phyloP scores from a whole-genome alignment of 2,888 invertebrate genomes.

The Apamea epomidion region DNA sequence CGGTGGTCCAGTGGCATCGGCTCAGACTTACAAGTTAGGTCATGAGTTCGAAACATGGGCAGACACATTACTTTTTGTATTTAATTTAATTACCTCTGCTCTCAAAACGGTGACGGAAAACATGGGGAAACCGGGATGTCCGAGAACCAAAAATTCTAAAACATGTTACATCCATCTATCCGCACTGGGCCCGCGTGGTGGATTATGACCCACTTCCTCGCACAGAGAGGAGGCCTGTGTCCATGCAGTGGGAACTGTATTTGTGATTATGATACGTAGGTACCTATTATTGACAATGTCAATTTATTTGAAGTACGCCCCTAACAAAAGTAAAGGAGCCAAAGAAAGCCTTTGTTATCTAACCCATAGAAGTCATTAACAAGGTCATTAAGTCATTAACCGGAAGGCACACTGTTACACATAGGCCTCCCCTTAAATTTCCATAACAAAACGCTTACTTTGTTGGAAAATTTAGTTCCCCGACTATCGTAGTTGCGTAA shows the following conservation, averaged over 20 bases:
- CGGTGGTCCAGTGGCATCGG: neutral
- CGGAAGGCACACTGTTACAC: slow-evolving; percentile 46
- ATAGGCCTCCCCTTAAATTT: slow-evolving; percentile 52
- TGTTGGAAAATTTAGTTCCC: slow-evolving; percentile 35
- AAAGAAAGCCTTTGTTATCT: slow-evolving; percentile 43
- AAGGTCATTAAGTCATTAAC: slow-evolving; percentile 51
- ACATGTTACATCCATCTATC: neutral
- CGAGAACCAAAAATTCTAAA: neutral
- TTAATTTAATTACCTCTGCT: neutral
- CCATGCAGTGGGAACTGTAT: too few species aligned
- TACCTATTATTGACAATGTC: neutral
- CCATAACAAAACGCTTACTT: slow-evolving; percentile 53
- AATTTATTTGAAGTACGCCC: neutral
- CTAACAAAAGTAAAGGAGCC: slow-evolving; percentile 17
- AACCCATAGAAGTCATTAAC: slow-evolving; percentile 41
- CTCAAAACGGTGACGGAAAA: neutral
- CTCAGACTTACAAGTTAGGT: too few species aligned
- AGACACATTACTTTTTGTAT: neutral
- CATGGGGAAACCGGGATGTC: neutral
- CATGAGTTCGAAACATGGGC: too few species aligned
- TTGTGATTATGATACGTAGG: too few species aligned
- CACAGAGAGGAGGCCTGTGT: too few species aligned
- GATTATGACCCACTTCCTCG: neutral
- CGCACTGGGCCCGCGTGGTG: neutral
- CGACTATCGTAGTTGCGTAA: slow-evolving; percentile 34